Percentiles rank a stretch among this genome's conserved stretches.
These are phyloP conservation scores for Loxodonta africana DNA, from an alignment of 2,113 vertebrate species.

Conservation along the genomic window DNA sequence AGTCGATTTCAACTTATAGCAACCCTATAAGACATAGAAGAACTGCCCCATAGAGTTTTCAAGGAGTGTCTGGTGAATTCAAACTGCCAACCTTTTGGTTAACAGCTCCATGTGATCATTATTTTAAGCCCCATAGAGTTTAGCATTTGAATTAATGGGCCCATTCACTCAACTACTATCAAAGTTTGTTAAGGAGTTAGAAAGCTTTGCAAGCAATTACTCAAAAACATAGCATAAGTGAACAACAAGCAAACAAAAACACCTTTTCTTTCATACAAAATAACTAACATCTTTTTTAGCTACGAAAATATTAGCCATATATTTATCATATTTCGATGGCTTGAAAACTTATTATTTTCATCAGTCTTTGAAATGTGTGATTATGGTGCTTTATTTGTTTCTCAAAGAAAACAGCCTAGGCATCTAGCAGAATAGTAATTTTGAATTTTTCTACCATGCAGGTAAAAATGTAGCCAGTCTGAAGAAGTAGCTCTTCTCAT, in stretches of 20 bases:
- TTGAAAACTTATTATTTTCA: conserved; percentile 55
- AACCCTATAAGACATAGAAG: too few relatives aligned
- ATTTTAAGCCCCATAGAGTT: neutral
- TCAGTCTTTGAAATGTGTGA: conserved; percentile 4
- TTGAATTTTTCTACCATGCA: conserved; percentile 37
- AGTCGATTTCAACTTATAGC: too few relatives aligned
- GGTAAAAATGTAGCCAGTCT: conserved; percentile 31
- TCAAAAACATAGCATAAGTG: neutral
- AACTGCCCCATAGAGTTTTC: too few relatives aligned
- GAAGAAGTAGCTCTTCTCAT: neutral
- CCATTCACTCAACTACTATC: conserved; percentile 28
- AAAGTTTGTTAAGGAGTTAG: conserved; percentile 69
- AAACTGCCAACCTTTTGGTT: too few relatives aligned
- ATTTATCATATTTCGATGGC: conserved; percentile 63
- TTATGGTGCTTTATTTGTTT: conserved; percentile 51
- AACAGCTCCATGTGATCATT: neutral
- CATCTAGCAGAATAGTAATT: neutral
- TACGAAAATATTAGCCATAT: conserved; percentile 52
- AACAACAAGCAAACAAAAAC: conserved; percentile 28
- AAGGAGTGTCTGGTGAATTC: too few relatives aligned
- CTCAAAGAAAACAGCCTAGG: conserved; percentile 32
- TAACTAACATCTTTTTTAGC: neutral
- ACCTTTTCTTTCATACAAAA: conserved; percentile 39
- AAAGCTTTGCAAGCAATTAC: conserved; percentile 45
- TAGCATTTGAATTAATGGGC: conserved; percentile 49